Conservation (phyloP, 2,113 vertebrate species). For the Nerophis lumbriciformis region DNA sequence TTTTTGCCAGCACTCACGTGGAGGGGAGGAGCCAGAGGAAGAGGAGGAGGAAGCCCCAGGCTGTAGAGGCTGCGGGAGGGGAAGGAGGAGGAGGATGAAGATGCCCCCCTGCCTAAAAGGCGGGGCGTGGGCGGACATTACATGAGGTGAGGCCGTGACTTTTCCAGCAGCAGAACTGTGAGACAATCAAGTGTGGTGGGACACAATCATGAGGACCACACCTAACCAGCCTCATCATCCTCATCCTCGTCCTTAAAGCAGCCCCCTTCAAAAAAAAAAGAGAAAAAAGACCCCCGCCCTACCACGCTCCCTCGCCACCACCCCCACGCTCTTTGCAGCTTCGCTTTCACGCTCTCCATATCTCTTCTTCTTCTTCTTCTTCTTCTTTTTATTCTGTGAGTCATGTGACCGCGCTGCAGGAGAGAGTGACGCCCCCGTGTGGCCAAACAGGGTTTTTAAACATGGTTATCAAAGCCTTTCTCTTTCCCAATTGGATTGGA, state of each 20-base stretch:
- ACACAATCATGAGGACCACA: conserved; percentile 67
- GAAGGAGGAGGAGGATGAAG: conserved; percentile 37
- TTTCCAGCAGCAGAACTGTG: conserved; percentile 64
- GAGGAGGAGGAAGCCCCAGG: conserved; percentile 45
- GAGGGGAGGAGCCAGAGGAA: conserved; percentile 47
- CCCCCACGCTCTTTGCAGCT: conserved; percentile 17
- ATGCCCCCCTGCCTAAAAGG: conserved; percentile 31
- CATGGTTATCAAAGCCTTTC: neutral
- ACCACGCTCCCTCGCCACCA: neutral
- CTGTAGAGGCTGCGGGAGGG: conserved; percentile 55
- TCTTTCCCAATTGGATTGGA: no score
- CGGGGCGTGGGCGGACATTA: conserved; percentile 58
- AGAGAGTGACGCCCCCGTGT: conserved; percentile 21
- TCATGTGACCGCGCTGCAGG: conserved; percentile 48
- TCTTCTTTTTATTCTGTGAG: conserved; percentile 67
- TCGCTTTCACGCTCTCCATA: conserved; percentile 44
- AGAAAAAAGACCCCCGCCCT: no score
- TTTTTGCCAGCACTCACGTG: conserved; percentile 20
- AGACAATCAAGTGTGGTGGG: conserved; percentile 87
- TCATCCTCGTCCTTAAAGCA: conserved; percentile 35
- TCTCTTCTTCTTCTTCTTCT: conserved; percentile 74
- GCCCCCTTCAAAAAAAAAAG: conserved; percentile 56
- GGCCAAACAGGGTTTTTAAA: conserved; percentile 55
- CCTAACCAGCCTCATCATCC: conserved; percentile 45
- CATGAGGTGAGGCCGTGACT: conserved; percentile 62